Conservation (phyloP, 2,888 invertebrate species). For the Philereme vetulata region DNA sequence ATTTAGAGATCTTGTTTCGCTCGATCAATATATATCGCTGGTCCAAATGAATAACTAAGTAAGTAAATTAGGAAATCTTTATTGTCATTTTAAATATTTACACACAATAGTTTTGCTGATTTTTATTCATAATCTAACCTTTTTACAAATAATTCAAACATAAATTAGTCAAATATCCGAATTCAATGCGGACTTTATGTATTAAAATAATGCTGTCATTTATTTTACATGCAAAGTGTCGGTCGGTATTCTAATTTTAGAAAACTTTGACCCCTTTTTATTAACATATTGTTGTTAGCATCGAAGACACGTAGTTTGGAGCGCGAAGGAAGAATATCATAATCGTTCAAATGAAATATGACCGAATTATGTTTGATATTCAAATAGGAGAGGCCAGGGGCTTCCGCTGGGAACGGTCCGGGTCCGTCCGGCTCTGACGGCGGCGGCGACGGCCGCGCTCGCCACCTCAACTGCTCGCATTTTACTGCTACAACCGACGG, state of each 20-base stretch:
- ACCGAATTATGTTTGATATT: constrained; percentile 79
- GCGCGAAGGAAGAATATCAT: constrained; percentile 79
- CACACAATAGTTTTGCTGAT: constrained; percentile 55
- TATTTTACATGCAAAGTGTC: constrained; percentile 48
- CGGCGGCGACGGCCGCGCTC: constrained; percentile 45
- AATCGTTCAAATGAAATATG: constrained; percentile 80
- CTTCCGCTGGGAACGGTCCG: constrained; percentile 74
- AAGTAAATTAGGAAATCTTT: constrained; percentile 41
- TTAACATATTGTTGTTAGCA: constrained; percentile 68
- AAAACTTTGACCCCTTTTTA: constrained; percentile 56
- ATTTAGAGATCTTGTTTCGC: no score
- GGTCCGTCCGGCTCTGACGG: constrained; percentile 44
- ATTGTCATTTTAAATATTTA: constrained; percentile 46
- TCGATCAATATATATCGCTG: no score
- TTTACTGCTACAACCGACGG: constrained; percentile 81
- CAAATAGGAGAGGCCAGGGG: constrained; percentile 75
- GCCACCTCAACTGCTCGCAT: constrained; percentile 69
- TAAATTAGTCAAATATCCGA: constrained; percentile 38
- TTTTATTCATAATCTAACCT: constrained; percentile 48
- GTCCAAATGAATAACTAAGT: no score
- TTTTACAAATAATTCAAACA: constrained; percentile 23
- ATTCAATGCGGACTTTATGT: constrained; percentile 37
- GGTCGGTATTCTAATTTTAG: constrained; percentile 47
- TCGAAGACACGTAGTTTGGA: constrained; percentile 68
- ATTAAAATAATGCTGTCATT: constrained; percentile 36